phyloP scores from a whole-genome alignment of 2,797 vertebrate species.

The Bothrops alternatus region DNA sequence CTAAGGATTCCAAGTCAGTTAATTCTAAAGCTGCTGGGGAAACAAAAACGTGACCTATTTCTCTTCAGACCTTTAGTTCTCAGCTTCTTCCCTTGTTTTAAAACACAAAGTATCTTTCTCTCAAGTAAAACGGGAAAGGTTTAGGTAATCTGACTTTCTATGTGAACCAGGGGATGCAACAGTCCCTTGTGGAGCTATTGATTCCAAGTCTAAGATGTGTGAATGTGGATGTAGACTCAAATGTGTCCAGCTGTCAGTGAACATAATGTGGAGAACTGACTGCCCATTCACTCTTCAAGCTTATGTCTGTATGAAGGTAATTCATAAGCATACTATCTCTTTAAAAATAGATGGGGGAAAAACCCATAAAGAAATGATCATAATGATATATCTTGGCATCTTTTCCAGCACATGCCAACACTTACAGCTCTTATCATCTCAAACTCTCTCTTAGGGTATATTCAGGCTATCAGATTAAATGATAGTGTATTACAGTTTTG shows the following conservation, averaged over 20 bases:
- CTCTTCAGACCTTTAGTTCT: background rate
- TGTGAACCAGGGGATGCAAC: background rate
- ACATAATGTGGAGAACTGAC: background rate
- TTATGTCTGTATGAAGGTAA: background rate
- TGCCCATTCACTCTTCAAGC: background rate
- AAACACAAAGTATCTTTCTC: background rate
- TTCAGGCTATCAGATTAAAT: slow-evolving; percentile 16
- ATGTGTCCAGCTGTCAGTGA: background rate
- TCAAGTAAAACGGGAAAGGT: background rate
- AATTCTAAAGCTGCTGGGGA: background rate
- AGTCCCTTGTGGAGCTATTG: background rate
- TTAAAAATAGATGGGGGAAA: background rate
- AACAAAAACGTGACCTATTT: background rate
- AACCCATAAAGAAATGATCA: background rate
- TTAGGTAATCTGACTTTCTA: background rate
- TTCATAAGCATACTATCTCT: background rate
- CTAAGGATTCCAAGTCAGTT: background rate
- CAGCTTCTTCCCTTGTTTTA: background rate
- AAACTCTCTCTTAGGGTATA: slow-evolving; percentile 14
- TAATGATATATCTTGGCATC: slow-evolving; percentile 6
- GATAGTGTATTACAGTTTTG: slow-evolving; percentile 28
- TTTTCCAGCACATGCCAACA: slow-evolving; percentile 3
- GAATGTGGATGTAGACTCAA: background rate
- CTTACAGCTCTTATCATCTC: slow-evolving; percentile 5
- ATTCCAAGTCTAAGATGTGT: background rate